A percentile compares a stretch with the other conserved stretches of the same genome.
These are phyloP conservation scores for Clarias macrocephalus DNA, from an alignment of 2,113 vertebrate species.

Conservation along the genomic window DNA sequence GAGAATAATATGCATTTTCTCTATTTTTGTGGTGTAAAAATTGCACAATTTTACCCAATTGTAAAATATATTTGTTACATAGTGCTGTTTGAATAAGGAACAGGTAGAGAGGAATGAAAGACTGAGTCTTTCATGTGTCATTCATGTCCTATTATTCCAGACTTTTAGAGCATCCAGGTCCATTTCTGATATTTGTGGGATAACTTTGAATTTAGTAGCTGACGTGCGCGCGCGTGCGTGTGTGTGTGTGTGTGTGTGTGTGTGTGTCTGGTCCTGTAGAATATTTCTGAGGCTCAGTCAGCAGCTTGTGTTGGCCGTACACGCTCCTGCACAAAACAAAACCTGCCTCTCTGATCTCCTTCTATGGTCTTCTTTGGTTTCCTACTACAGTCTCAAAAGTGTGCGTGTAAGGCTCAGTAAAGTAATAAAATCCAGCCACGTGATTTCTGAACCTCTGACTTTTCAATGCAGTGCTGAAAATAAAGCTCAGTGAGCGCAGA, in stretches of 20 bases:
- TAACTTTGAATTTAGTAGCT: constrained; percentile 5
- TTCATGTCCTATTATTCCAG: background rate
- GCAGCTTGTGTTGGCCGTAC: constrained; percentile 32
- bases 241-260: constrained; percentile 6
- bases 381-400: background rate
- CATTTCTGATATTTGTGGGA: constrained; percentile 16
- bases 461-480: constrained; percentile 28
- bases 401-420: constrained; percentile 5
- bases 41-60: too few species aligned
- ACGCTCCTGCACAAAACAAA: constrained; percentile 18
- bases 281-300: constrained; percentile 43
- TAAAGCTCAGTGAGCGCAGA: background rate
- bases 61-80: too few species aligned
- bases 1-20: background rate
- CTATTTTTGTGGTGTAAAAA: background rate
- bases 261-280: constrained; percentile 48
- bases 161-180: constrained; percentile 18
- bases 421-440: constrained; percentile 49
- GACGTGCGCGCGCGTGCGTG: constrained; percentile 40
- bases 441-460: constrained; percentile 22
- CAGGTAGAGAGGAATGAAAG: background rate
- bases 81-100: background rate
- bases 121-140: background rate
- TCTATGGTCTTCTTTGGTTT: constrained; percentile 54
- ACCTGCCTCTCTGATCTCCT: constrained; percentile 34